phyloP scores from a whole-genome alignment of 2,888 invertebrate genomes.

The Chelonus formosanus region DNA sequence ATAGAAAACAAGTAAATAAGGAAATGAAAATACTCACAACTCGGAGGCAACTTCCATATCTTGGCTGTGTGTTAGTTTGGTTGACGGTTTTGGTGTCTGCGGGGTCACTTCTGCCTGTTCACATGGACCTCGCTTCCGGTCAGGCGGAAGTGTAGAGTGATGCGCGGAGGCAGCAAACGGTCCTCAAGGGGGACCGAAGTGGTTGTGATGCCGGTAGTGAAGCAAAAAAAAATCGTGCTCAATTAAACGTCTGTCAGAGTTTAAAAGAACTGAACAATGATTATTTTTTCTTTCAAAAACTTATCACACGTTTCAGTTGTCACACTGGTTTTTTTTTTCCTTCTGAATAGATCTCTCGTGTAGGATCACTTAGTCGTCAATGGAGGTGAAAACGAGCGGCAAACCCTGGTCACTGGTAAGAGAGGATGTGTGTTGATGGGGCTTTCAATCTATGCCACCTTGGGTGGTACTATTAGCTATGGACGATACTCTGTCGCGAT shows the following conservation, averaged over 20 bases:
- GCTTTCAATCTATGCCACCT: conserved; percentile 65
- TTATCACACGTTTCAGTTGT: not conserved
- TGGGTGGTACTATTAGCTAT: conserved; percentile 62
- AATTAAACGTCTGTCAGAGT: conserved; percentile 1
- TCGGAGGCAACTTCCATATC: conserved; percentile 61
- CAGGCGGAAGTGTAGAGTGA: conserved; percentile 66
- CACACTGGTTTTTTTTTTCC: no score
- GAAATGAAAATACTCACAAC: conserved; percentile 53
- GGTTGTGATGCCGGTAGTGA: not conserved
- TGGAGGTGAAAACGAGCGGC: conserved; percentile 18
- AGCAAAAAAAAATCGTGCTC: conserved; percentile 1
- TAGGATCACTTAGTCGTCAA: not conserved
- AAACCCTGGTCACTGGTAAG: conserved; percentile 40
- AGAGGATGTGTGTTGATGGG: conserved; percentile 61
- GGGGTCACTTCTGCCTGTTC: conserved; percentile 49
- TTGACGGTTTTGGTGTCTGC: conserved; percentile 30
- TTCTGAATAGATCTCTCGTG: no score
- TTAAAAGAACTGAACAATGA: not conserved
- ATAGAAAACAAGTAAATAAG: not conserved
- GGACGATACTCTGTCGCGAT: conserved; percentile 28
- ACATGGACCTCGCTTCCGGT: conserved; percentile 64
- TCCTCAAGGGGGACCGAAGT: conserved; percentile 25
- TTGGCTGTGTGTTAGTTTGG: conserved; percentile 32
- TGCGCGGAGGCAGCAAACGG: conserved; percentile 38
- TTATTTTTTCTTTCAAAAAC: not conserved